Conservation (phyloP, 2,888 invertebrate species). For the Pollenia griseotomentosa region DNA sequence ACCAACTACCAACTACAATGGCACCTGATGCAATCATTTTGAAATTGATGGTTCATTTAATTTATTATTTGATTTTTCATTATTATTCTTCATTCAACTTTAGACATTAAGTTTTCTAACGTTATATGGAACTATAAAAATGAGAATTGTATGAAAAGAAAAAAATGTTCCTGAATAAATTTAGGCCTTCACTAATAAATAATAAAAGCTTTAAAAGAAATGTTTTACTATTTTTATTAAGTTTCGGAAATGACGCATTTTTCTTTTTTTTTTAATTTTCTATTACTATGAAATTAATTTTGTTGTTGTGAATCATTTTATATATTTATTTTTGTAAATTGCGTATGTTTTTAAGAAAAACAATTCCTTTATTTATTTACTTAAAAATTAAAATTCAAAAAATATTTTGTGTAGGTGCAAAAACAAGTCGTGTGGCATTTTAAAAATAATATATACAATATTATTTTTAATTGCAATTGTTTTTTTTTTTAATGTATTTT, state of each 20-base stretch:
- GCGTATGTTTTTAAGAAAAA: not conserved
- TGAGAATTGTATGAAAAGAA: not conserved
- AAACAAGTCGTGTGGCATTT: conserved; percentile 60
- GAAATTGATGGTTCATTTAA: conserved; percentile 62
- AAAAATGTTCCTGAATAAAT: not conserved
- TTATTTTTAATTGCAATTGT: conserved; percentile 15
- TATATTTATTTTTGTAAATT: not conserved
- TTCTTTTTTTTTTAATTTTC: not conserved
- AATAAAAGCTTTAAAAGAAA: not conserved
- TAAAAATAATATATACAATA: conserved; percentile 39
- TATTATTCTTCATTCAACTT: conserved; percentile 48
- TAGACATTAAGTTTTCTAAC: conserved; percentile 5
- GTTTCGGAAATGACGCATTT: conserved; percentile 9
- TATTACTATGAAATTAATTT: not conserved
- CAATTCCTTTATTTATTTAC: not conserved
- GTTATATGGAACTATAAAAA: not conserved
- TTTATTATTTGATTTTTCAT: conserved; percentile 56
- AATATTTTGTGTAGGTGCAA: conserved; percentile 53
- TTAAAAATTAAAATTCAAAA: not conserved
- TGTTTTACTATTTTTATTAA: not conserved
- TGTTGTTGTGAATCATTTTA: conserved; percentile 28
- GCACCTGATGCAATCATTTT: conserved; percentile 72
- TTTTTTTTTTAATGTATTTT: not conserved
- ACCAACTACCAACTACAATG: conserved; percentile 17
- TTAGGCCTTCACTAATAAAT: not conserved